A percentile compares a stretch with the other conserved stretches of the same genome.
phyloP scores from a whole-genome alignment of 2,888 invertebrate species.

The Leptarthrus brevirostris region DNA sequence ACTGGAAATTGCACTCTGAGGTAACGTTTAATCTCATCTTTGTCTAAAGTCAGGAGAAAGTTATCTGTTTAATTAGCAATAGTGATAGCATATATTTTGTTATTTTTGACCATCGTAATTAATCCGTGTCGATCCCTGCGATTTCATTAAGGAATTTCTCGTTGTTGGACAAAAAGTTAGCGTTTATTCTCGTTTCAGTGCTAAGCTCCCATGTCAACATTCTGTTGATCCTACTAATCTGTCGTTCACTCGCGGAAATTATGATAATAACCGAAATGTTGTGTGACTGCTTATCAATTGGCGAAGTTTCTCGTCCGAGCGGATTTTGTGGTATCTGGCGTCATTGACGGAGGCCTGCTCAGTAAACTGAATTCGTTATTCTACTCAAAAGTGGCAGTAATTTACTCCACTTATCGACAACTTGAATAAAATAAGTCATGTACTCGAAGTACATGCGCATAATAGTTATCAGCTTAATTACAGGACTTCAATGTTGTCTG shows the following conservation, averaged over 20 bases:
- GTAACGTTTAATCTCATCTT: constrained; percentile 57
- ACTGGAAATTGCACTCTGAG: constrained; percentile 67
- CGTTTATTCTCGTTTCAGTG: constrained; percentile 7
- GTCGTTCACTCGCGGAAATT: constrained; percentile 37
- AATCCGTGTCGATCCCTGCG: neutral
- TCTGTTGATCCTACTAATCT: constrained; percentile 39
- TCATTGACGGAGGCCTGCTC: neutral
- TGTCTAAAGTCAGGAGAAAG: neutral
- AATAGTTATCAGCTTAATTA: neutral
- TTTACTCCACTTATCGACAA: neutral
- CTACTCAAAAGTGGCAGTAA: neutral
- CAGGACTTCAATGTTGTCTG: constrained; percentile 1
- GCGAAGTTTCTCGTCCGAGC: constrained; percentile 5
- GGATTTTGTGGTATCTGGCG: neutral
- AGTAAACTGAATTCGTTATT: neutral
- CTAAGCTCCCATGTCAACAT: constrained; percentile 30
- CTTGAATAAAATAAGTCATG: neutral
- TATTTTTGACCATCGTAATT: neutral
- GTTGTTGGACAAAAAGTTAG: constrained; percentile 5
- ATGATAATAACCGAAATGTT: constrained; percentile 28
- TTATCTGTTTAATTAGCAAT: neutral
- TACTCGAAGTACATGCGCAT: too few relatives aligned
- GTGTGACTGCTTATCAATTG: constrained; percentile 39
- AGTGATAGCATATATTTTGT: neutral
- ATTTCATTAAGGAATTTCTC: constrained; percentile 2